Conservation (phyloP, 2,888 invertebrate species). For the Carpatolechia fugitivella region DNA sequence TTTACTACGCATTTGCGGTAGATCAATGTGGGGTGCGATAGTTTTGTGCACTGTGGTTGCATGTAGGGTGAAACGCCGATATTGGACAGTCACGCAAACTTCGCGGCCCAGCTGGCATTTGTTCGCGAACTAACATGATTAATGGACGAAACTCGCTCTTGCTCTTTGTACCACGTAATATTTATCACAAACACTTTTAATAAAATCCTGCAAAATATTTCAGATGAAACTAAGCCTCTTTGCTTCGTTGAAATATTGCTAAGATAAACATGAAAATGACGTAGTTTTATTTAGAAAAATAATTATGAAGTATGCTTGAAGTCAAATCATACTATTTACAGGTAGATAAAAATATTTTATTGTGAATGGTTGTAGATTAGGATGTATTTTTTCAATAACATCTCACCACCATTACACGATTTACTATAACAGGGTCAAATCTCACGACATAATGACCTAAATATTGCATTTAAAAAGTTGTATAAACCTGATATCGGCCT, state of each 20-base stretch:
- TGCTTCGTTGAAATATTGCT: neutral
- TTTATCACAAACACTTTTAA: slow-evolving; percentile 36
- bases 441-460: too few species aligned
- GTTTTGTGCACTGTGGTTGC: slow-evolving; percentile 28
- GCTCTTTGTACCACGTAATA: slow-evolving; percentile 44
- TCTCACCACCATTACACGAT: too few species aligned
- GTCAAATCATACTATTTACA: too few species aligned
- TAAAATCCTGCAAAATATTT: slow-evolving; percentile 25
- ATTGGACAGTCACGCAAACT: slow-evolving; percentile 43
- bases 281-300: too few species aligned
- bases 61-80: slow-evolving; percentile 36
- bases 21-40: neutral
- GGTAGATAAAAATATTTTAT: too few species aligned
- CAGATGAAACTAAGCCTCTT: slow-evolving; percentile 9
- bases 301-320: too few species aligned
- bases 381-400: too few species aligned
- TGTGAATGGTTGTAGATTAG: too few species aligned
- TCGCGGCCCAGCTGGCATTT: slow-evolving; percentile 47
- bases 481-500: slow-evolving; percentile 8
- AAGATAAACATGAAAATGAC: too few species aligned
- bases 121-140: slow-evolving; percentile 59
- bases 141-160: slow-evolving; percentile 51
- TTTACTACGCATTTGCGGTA: neutral
- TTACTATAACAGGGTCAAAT: too few species aligned
- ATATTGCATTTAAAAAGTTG: too few species aligned